phyloP scores from a whole-genome alignment of 2,888 invertebrate genomes.

The Amblyjoppa fuscipennis region DNA sequence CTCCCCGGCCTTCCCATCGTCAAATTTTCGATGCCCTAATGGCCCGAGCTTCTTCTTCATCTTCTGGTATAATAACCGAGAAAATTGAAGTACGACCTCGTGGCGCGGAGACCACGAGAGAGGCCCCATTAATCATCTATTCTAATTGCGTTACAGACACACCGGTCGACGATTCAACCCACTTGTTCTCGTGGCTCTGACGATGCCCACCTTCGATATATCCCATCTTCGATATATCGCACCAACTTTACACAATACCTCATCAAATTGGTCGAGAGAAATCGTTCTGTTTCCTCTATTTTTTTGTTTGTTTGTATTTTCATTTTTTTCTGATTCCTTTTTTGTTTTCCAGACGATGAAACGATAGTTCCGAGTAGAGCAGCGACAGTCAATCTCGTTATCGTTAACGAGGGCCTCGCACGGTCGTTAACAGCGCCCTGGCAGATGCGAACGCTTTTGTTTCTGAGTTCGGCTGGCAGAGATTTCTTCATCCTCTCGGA shows the following conservation, averaged over 20 bases:
- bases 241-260: neutral
- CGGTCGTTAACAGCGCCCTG: slow-evolving; percentile 62
- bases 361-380: slow-evolving; percentile 6
- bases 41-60: slow-evolving; percentile 1
- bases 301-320: neutral
- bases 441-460: slow-evolving; percentile 59
- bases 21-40: slow-evolving; percentile 43
- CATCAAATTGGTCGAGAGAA: neutral
- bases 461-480: slow-evolving; percentile 41
- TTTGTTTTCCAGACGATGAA: slow-evolving; percentile 1
- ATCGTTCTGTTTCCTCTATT: neutral
- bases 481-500: slow-evolving; percentile 4
- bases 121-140: slow-evolving; percentile 37
- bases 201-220: neutral
- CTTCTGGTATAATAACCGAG: slow-evolving; percentile 6
- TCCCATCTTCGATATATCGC: neutral
- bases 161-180: neutral
- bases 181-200: slow-evolving; percentile 10
- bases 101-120: slow-evolving; percentile 7
- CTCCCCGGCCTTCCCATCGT: slow-evolving; percentile 1
- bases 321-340: neutral
- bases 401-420: slow-evolving; percentile 34
- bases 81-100: slow-evolving; percentile 49
- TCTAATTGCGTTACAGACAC: slow-evolving; percentile 42
- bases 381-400: slow-evolving; percentile 30